Base-by-base conservation (phyloP, 2,888 invertebrate species). In the Girardia tigrina region DNA sequence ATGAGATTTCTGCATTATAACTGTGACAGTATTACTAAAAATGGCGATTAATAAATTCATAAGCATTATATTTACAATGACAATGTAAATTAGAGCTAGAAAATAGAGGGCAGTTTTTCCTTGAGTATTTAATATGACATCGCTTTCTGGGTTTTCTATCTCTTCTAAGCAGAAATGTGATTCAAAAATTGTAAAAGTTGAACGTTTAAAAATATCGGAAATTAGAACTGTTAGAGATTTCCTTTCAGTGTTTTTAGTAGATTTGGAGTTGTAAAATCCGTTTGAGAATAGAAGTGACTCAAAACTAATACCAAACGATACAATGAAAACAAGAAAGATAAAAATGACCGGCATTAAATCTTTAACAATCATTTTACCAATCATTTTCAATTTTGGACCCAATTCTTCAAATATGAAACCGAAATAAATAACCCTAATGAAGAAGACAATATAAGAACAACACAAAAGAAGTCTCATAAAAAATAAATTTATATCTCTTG, bases 321-420 rank as follows among this genome's bases (percentile, higher is more conserved):
- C n/a, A 27, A 77, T 73, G 29, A 77, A 77, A 26, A 77, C 29
- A 0, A 69, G 12, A 29, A 77, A 73, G 1, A 77, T 29, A 26
- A 72, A 28, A 12, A 75, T 29, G 14, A 77, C 27, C 6, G 77
- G 77, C 23, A 77, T 26, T 14, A 77, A 26, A 73, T 77, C 77
- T 28, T 36, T 71, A 16, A 20, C 73, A 20, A 78, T n/a, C 77
- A 77, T 77, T 70, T 77, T 77, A 27, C 26, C 8, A 20, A 77
- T 77, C 77, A 77, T 77, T 56, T 36, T 72, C n/a, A 77, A 70
- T 56, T 77, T 36, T 6, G 77, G 76, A 8, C 77, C 77, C 14
- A 77, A 29, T 1, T 20, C 56, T 28, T 29, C 42, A 16, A 72
- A 42, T n/a, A 77, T 77, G n/a, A 75, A 75, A 8, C 29, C 26